phyloP scores from a whole-genome alignment of 2,888 invertebrate genomes.

The Thalpophila matura region DNA sequence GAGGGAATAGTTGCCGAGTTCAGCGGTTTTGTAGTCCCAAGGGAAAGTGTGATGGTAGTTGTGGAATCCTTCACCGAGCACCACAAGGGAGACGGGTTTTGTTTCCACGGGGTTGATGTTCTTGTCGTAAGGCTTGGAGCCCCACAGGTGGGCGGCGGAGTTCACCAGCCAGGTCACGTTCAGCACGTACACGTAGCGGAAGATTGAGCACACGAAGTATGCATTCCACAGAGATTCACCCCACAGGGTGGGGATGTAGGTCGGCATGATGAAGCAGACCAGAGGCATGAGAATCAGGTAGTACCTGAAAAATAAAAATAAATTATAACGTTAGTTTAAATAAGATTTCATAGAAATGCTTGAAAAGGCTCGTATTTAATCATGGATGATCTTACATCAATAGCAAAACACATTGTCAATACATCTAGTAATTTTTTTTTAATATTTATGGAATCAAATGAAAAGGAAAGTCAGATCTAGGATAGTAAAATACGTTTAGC shows the following conservation, averaged over 20 bases:
- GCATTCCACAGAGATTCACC: slow-evolving; percentile 92
- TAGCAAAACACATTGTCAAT: background rate
- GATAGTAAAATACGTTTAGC: background rate
- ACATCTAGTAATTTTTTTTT: background rate
- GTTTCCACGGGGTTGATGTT: slow-evolving; percentile 94
- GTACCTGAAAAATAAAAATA: slow-evolving; percentile 87
- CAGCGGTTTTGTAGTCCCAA: slow-evolving; percentile 96
- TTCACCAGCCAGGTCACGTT: slow-evolving; percentile 98
- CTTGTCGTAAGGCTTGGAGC: slow-evolving; percentile 94
- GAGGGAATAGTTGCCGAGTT: slow-evolving; percentile 93
- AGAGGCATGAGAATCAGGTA: slow-evolving; percentile 94
- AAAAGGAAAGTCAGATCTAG: background rate
- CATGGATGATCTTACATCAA: background rate
- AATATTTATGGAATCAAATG: background rate
- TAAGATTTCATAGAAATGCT: background rate
- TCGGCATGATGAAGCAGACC: slow-evolving; percentile 94
- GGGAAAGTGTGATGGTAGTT: slow-evolving; percentile 97
- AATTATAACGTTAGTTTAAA: background rate
- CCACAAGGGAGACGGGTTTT: slow-evolving; percentile 91
- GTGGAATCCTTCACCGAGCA: slow-evolving; percentile 95
- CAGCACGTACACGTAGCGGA: slow-evolving; percentile 94
- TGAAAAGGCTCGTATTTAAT: background rate
- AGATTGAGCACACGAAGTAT: slow-evolving; percentile 92
- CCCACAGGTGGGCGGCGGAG: slow-evolving; percentile 96
- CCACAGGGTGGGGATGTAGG: slow-evolving; percentile 94